These are phyloP conservation scores for Limosa lapponica DNA, from an alignment of 2,797 vertebrate genomes.

Conservation along the genomic window DNA sequence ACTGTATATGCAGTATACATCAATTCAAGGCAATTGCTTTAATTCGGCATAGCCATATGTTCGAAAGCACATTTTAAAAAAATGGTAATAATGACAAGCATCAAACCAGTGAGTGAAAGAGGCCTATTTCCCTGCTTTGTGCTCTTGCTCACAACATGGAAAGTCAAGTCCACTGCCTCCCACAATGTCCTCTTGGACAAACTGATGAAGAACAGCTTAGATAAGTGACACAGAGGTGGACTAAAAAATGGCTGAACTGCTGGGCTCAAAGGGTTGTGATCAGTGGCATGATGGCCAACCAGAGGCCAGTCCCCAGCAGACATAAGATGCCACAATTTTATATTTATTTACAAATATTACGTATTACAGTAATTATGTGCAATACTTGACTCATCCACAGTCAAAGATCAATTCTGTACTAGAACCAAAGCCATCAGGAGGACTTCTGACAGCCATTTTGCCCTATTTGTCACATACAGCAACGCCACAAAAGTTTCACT, in stretches of 20 bases:
- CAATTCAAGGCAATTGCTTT: not conserved
- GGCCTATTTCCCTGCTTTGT: not conserved
- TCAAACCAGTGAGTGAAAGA: not conserved
- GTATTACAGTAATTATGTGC: not conserved
- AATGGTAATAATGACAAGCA: not conserved
- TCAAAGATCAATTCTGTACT: not conserved
- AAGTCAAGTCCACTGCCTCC: not conserved
- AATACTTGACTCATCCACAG: not conserved
- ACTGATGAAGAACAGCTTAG: not conserved
- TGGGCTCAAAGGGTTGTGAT: not conserved
- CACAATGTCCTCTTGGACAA: not conserved
- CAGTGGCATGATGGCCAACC: accelerated
- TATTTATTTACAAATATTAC: not conserved
- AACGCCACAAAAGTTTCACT: not conserved
- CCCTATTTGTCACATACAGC: not conserved
- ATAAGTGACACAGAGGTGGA: too few species aligned
- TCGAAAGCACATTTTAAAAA: not conserved
- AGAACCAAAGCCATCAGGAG: not conserved
- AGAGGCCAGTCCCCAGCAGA: not conserved
- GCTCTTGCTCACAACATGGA: not conserved
- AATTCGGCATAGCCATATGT: accelerated
- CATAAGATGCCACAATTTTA: not conserved
- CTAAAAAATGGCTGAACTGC: not conserved
- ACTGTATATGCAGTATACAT: too few species aligned
- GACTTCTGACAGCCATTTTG: not conserved